Conservation (phyloP, 2,113 vertebrate genomes). For the Mobula birostris region DNA sequence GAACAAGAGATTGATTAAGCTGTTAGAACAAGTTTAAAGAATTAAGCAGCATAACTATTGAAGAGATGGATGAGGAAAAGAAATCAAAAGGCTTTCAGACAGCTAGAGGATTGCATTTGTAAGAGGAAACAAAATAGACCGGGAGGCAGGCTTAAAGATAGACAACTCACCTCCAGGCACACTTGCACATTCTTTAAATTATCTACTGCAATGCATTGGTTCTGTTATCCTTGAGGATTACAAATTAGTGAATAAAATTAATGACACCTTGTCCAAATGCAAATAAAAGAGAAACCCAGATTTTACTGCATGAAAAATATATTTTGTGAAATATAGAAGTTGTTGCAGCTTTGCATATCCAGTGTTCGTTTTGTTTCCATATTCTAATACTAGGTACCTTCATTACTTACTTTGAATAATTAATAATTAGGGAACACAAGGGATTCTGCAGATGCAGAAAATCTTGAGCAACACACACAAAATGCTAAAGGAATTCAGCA, state of each 20-base stretch:
- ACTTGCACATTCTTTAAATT: background rate
- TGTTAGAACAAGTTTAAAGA: constrained; percentile 21
- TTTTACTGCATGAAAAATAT: background rate
- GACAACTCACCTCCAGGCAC: background rate
- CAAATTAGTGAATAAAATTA: constrained; percentile 14
- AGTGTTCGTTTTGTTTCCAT: background rate
- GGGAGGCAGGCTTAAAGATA: background rate
- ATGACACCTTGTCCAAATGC: background rate
- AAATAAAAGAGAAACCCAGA: background rate
- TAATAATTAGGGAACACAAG: background rate
- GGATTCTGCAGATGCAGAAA: too few species aligned
- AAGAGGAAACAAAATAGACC: background rate
- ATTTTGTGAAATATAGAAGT: background rate
- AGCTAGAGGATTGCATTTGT: background rate
- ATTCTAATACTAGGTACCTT: background rate
- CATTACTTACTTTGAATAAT: background rate
- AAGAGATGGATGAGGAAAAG: background rate
- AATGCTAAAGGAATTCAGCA: too few species aligned
- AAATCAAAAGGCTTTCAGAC: background rate
- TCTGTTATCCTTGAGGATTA: constrained; percentile 7
- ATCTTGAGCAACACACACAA: too few species aligned
- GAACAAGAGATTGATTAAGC: constrained; percentile 20
- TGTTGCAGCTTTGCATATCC: background rate
- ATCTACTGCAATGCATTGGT: background rate
- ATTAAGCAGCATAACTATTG: background rate